A percentile compares a stretch with the other conserved stretches of the same genome.
These are phyloP conservation scores for Cheilosia impressa DNA, from an alignment of 2,888 invertebrate species.

Conservation along the genomic window DNA sequence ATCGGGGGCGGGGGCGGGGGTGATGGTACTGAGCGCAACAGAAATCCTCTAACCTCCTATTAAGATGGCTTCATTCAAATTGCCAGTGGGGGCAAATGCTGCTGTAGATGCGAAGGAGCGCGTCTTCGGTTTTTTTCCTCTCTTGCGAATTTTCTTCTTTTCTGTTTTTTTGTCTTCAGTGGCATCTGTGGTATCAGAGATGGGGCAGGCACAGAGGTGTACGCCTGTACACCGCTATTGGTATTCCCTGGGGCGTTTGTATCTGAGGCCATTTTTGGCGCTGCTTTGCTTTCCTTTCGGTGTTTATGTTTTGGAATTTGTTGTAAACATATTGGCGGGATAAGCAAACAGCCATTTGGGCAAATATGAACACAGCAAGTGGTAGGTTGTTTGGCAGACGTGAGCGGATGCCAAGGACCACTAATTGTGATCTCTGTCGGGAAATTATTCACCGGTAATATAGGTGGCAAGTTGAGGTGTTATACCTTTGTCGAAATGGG, in stretches of 20 bases:
- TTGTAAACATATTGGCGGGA: constrained; percentile 73
- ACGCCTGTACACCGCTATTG: constrained; percentile 15
- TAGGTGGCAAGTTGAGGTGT: background rate
- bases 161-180: background rate
- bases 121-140: constrained; percentile 31
- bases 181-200: background rate
- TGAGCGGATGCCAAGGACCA: constrained; percentile 45
- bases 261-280: constrained; percentile 59
- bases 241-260: constrained; percentile 62
- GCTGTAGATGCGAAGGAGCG: background rate
- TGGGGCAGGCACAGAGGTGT: constrained; percentile 25
- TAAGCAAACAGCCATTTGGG: constrained; percentile 70
- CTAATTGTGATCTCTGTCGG: constrained; percentile 52
- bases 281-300: constrained; percentile 42
- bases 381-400: constrained; percentile 35
- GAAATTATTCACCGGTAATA: constrained; percentile 31
- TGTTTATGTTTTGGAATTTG: constrained; percentile 71
- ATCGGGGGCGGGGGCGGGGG: background rate
- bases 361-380: constrained; percentile 52
- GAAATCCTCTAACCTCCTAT: constrained; percentile 9
- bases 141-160: constrained; percentile 17
- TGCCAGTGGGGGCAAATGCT: constrained; percentile 1
- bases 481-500: too few relatives aligned
- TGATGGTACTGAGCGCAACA: background rate
- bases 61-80: constrained; percentile 67